These are phyloP conservation scores for Enteromius anoplus DNA, from an alignment of 2,797 vertebrate genomes.

Conservation along the genomic window DNA sequence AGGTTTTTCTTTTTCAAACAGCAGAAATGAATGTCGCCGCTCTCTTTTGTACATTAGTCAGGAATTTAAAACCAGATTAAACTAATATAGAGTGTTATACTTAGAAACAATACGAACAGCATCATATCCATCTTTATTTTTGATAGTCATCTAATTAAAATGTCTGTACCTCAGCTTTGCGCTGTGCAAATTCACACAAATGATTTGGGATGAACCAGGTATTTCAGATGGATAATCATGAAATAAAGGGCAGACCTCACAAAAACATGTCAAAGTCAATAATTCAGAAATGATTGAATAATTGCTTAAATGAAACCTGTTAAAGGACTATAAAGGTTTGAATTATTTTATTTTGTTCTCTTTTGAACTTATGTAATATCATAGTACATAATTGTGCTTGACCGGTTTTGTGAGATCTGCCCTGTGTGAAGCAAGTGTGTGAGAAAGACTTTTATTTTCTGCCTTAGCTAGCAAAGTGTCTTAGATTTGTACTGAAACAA, in stretches of 20 bases:
- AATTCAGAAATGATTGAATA: not conserved
- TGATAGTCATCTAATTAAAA: not conserved
- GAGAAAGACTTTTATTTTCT: slow-evolving; percentile 41
- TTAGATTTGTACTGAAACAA: slow-evolving; percentile 70
- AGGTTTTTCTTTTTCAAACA: slow-evolving; percentile 66
- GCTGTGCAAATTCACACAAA: no score
- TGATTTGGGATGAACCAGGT: not conserved
- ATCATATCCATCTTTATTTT: slow-evolving; percentile 9
- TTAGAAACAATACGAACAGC: not conserved
- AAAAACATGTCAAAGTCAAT: not conserved
- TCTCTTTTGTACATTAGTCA: slow-evolving; percentile 29
- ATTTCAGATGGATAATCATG: not conserved
- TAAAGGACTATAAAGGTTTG: no score
- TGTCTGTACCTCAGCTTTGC: not conserved
- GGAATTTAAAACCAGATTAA: not conserved
- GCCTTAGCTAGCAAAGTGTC: slow-evolving; percentile 66
- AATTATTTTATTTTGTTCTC: not conserved
- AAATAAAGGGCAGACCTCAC: slow-evolving; percentile 2
- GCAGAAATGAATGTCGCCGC: slow-evolving; percentile 55
- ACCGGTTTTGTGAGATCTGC: slow-evolving; percentile 8
- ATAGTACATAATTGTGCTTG: not conserved
- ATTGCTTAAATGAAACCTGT: no score
- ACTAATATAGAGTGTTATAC: not conserved
- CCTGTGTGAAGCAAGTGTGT: not conserved
- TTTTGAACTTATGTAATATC: not conserved